These are phyloP conservation scores for Vimba vimba DNA, from an alignment of 2,113 vertebrate genomes.

Conservation along the genomic window DNA sequence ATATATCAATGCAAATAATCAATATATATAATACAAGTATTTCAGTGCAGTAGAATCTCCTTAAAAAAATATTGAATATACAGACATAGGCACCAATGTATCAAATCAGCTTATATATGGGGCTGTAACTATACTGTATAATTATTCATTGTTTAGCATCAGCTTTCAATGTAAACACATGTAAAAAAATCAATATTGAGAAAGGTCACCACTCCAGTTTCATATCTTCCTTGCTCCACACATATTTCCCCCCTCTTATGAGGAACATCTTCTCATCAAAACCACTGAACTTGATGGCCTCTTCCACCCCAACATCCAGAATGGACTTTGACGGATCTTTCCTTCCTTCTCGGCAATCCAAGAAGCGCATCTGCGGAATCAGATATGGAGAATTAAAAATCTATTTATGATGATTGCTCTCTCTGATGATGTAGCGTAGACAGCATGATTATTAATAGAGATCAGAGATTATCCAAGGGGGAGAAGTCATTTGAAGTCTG, in stretches of 20 bases:
- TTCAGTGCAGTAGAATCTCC: background rate
- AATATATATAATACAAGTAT: background rate
- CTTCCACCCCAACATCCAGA: conserved; percentile 87
- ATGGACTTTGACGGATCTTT: conserved; percentile 95
- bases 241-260: conserved; percentile 88
- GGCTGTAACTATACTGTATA: background rate
- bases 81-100: background rate
- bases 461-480: conserved; percentile 16
- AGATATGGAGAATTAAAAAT: background rate
- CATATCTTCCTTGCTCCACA: conserved; percentile 95
- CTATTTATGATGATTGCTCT: background rate
- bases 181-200: background rate
- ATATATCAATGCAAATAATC: background rate
- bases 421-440: background rate
- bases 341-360: conserved; percentile 86
- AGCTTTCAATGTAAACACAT: background rate
- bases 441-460: conserved; percentile 14
- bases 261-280: conserved; percentile 96
- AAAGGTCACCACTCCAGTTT: conserved; percentile 86
- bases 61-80: background rate
- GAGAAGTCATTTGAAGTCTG: background rate
- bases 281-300: conserved; percentile 89
- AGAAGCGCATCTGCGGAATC: conserved; percentile 88
- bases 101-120: background rate
- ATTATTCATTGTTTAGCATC: background rate